Base-by-base conservation (phyloP, 2,113 vertebrate species). In the Callipepla californica region DNA sequence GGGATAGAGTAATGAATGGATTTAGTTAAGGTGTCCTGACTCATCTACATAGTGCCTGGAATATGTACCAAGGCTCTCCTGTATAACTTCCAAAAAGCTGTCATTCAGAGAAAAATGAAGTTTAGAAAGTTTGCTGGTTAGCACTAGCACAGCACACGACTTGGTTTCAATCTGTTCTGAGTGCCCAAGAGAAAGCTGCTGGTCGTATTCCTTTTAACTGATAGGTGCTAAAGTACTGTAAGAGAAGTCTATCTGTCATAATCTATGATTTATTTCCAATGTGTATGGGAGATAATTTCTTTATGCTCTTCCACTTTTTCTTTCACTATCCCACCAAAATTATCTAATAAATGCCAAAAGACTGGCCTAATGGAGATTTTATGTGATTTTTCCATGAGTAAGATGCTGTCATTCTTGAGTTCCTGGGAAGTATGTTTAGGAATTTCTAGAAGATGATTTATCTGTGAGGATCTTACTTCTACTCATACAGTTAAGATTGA, bases 1-100 rank as follows among this genome's bases (percentile, higher is more conserved):
- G 96, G 95, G 92, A 95, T 85, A 89, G 55, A 62, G 94, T 81
- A 97, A 97, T 98, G 98, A 98, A 98, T 98, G 95, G 96, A 96
- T 95, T 97, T 89, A 97, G 96, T 95, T 96, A 97, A 97, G 97
- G 97, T 97, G 93, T 97, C 96, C 95, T 96, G 91, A 97, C 94
- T 96, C 97, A 94, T 96, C 93, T 92, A 94, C 75, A 87, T 87
- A 92, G 95, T 91, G 90, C 66, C 94, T 96, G 94, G 81, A 94
- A 92, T 95, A 87, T 76, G 81, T 80, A 95, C 87, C 42, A 59
- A 94, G 83, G 67, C 75, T 82, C 66, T 96, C 85, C 85, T 96
- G 95, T 93, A 77, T 81, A 89, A 83, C 93, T 92, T 97, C 96
- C 92, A 92, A 81, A 96, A 96, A 95, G 45, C 83, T 92, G 95